These are phyloP conservation scores for Lacerta bilineata DNA, from an alignment of 2,797 vertebrate species.

Conservation along the genomic window DNA sequence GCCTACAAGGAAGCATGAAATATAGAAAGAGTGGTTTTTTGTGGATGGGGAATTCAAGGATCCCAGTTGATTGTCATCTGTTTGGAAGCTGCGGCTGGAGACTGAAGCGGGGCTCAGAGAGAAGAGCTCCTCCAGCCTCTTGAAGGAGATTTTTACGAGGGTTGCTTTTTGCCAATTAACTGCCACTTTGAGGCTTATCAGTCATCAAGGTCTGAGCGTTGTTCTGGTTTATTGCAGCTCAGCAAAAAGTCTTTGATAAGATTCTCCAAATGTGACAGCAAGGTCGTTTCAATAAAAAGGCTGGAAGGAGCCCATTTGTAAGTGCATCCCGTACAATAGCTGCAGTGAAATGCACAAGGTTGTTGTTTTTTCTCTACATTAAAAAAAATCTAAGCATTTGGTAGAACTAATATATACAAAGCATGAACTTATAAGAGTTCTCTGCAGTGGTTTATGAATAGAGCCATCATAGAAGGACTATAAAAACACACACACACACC, in stretches of 20 bases:
- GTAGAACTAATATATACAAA: not conserved
- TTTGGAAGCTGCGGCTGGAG: conserved; percentile 30
- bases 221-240: conserved; percentile 57
- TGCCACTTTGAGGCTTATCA: conserved; percentile 56
- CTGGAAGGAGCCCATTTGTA: conserved; percentile 34
- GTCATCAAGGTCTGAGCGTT: conserved; percentile 42
- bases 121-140: conserved; percentile 33
- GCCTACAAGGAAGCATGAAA: not conserved
- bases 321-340: fast-evolving
- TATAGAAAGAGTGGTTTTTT: not conserved
- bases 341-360: not conserved
- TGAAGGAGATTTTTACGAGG: conserved; percentile 44
- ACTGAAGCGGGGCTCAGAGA: not conserved
- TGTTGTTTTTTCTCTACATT: not conserved
- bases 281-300: conserved; percentile 54
- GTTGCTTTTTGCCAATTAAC: conserved; percentile 55
- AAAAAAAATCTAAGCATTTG: not conserved
- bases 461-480: conserved; percentile 33
- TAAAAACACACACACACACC: not conserved
- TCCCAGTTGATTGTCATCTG: not conserved
- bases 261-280: conserved; percentile 54
- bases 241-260: conserved; percentile 64
- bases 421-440: conserved; percentile 36
- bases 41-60: not conserved
- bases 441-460: conserved; percentile 35